Percentiles rank a stretch among this genome's conserved stretches.
Evolutionary conservation across 2,797 vertebrate genomes (phyloP).

Genomic region (Aeoliscus strigatus): DNA sequence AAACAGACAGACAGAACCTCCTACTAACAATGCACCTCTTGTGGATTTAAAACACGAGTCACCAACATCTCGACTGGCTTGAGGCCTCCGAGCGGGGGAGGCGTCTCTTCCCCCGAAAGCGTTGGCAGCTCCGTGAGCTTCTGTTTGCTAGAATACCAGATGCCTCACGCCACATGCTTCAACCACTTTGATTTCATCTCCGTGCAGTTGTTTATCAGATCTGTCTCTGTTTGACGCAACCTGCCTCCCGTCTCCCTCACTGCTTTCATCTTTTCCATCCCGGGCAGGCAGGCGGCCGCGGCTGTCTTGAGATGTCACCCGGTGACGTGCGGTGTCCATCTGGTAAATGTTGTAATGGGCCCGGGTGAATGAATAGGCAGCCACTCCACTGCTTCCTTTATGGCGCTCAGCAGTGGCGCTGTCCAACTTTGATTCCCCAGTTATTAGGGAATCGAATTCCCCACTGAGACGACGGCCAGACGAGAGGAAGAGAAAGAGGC

Average conservation of each 20-base stretch:
- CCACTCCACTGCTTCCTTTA: slow-evolving; percentile 69
- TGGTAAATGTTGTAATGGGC: slow-evolving; percentile 65
- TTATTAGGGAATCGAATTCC: slow-evolving; percentile 73
- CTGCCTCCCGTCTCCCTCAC: slow-evolving; percentile 61
- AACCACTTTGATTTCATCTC: slow-evolving; percentile 73
- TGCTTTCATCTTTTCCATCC: slow-evolving; percentile 68
- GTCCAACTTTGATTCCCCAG: slow-evolving; percentile 75
- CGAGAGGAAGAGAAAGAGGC: slow-evolving; percentile 67
- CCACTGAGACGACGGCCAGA: slow-evolving; percentile 59
- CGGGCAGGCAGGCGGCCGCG: slow-evolving; percentile 50
- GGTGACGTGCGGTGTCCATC: slow-evolving; percentile 68
- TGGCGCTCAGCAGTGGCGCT: slow-evolving; percentile 69
- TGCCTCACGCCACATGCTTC: slow-evolving; percentile 70
- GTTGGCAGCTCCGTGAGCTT: slow-evolving; percentile 61
- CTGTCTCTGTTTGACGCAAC: slow-evolving; percentile 67
- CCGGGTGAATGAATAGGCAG: slow-evolving; percentile 62
- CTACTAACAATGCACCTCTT: slow-evolving; percentile 41
- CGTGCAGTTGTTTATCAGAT: slow-evolving; percentile 75
- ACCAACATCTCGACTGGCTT: slow-evolving; percentile 49
- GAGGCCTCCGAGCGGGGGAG: slow-evolving; percentile 47
- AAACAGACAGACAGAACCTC: too few relatives aligned
- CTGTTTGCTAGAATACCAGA: slow-evolving; percentile 69
- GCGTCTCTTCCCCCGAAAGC: too few relatives aligned
- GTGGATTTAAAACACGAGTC: slow-evolving; percentile 52
- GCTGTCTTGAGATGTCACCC: slow-evolving; percentile 68